A percentile compares a stretch with the other conserved stretches of the same genome.
phyloP scores from a whole-genome alignment of 2,888 invertebrate genomes.

The Zaprionus lineosus region DNA sequence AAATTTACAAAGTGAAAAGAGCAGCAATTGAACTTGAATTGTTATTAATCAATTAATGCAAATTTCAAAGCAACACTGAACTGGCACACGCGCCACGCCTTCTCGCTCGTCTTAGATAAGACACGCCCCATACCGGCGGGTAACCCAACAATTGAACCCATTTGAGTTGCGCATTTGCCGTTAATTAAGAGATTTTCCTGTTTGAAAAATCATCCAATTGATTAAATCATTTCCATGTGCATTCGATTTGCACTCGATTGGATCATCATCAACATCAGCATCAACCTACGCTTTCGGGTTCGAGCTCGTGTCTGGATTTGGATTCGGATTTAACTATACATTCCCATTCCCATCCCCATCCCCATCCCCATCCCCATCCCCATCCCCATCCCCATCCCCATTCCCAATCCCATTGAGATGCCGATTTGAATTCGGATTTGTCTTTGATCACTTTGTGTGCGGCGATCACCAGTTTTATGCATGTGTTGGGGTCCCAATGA shows the following conservation, averaged over 20 bases:
- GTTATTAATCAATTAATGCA: constrained; percentile 70
- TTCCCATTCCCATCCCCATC: too few species aligned
- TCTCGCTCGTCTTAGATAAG: constrained; percentile 9
- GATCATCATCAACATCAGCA: constrained; percentile 26
- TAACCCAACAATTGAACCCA: constrained; percentile 67
- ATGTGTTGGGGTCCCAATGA: constrained; percentile 10
- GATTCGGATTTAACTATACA: too few species aligned
- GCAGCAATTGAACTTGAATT: constrained; percentile 58
- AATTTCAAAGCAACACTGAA: constrained; percentile 39
- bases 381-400: too few species aligned
- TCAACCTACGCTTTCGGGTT: too few species aligned
- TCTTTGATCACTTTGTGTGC: constrained; percentile 6
- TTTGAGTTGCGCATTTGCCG: constrained; percentile 61
- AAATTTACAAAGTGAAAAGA: neutral
- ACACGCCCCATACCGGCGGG: constrained; percentile 33
- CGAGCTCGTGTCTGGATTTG: too few species aligned
- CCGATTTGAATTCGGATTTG: too few species aligned
- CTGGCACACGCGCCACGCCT: constrained; percentile 59
- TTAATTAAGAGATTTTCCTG: constrained; percentile 60
- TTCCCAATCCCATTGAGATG: too few species aligned
- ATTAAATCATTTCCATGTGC: constrained; percentile 62
- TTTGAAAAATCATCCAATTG: constrained; percentile 54
- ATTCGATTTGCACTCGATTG: constrained; percentile 48
- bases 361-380: neutral
- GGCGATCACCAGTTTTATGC: constrained; percentile 3